Conservation (phyloP, 2,113 vertebrate genomes). For the Salvelinus sp. region DNA sequence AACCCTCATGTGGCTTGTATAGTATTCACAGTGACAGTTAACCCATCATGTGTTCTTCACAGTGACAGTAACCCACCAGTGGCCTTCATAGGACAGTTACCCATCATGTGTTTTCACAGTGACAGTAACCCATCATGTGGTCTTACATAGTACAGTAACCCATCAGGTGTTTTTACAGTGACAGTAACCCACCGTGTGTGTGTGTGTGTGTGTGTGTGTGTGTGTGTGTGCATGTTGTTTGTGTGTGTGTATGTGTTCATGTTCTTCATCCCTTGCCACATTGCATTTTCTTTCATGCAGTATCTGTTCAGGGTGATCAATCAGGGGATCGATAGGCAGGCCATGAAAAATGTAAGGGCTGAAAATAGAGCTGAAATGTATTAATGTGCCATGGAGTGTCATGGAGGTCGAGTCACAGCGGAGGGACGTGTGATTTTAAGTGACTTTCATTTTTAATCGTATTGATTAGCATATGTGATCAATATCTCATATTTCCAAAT, state of each 20-base stretch:
- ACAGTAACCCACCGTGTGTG: too few species aligned
- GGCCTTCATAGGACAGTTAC: too few species aligned
- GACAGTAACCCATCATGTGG: too few species aligned
- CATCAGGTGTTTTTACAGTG: too few species aligned
- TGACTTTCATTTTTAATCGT: not conserved
- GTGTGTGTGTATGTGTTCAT: constrained; percentile 7
- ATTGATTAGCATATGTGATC: constrained; percentile 38
- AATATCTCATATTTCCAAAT: constrained; percentile 26
- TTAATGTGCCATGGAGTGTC: constrained; percentile 43
- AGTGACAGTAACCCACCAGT: too few species aligned
- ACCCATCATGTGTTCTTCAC: too few species aligned
- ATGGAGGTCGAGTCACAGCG: constrained; percentile 27
- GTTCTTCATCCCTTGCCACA: constrained; percentile 9
- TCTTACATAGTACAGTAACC: too few species aligned
- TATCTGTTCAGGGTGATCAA: constrained; percentile 52
- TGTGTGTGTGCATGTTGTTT: too few species aligned
- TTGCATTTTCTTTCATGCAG: constrained; percentile 57
- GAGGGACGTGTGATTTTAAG: constrained; percentile 8
- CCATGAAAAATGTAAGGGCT: constrained; percentile 51
- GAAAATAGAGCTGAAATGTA: constrained; percentile 47
- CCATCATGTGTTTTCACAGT: too few species aligned
- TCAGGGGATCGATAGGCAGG: constrained; percentile 51
- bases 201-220: not conserved
- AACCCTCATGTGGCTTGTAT: too few species aligned
- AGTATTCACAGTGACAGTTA: too few species aligned